These are phyloP conservation scores for Platysteira castanea DNA, from an alignment of 2,113 vertebrate species.

Conservation along the genomic window DNA sequence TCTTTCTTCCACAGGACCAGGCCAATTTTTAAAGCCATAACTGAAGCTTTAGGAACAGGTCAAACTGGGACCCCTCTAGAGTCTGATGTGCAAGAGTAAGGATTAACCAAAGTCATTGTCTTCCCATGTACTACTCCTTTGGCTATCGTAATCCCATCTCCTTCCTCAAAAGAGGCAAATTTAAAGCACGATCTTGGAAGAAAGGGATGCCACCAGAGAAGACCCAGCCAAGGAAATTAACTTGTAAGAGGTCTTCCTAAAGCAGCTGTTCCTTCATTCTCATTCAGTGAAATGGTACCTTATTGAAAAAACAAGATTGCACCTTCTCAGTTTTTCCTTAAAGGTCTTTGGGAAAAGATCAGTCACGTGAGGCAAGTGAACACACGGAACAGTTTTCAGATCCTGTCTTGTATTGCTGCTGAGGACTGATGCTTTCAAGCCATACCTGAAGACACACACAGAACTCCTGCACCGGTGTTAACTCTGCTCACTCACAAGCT, in stretches of 20 bases:
- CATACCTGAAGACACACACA: not conserved
- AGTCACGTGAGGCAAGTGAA: not conserved
- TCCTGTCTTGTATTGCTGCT: not conserved
- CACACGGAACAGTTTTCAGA: not conserved
- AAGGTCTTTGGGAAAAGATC: not conserved
- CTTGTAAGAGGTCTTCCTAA: not conserved
- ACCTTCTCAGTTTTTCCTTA: not conserved
- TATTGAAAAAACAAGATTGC: not conserved
- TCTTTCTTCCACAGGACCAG: conserved; percentile 21
- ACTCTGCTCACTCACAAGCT: not conserved
- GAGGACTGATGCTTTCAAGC: conserved; percentile 18
- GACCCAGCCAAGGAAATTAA: not conserved
- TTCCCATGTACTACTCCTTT: not conserved
- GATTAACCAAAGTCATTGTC: conserved; percentile 31
- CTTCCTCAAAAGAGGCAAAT: not conserved
- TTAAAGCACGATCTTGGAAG: not conserved
- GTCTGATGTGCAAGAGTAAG: not conserved
- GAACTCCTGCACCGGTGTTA: not conserved
- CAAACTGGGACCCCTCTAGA: not conserved
- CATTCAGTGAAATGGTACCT: not conserved
- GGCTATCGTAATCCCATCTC: not conserved
- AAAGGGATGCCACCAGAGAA: not conserved
- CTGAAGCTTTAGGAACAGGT: conserved; percentile 42
- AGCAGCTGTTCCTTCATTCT: not conserved
- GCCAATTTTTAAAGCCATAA: conserved; percentile 62